Evolutionary conservation across 2,797 vertebrate genomes (phyloP).

Genomic region (Paedocypris micromegethes): DNA sequence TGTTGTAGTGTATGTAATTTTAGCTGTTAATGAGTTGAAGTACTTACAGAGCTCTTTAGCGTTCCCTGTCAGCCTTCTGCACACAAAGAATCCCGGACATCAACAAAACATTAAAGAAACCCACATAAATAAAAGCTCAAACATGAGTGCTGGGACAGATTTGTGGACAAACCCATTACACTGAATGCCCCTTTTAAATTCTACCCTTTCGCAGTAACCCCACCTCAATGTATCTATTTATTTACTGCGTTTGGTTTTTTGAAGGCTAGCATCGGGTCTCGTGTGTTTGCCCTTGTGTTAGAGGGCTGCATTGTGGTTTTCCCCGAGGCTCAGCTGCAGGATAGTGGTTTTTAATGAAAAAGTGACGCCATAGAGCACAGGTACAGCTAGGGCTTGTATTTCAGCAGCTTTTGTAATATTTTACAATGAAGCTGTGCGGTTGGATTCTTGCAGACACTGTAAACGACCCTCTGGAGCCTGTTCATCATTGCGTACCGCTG

Average conservation of each 20-base stretch:
- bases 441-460: constrained; percentile 57
- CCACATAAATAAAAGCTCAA: constrained; percentile 38
- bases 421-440: constrained; percentile 63
- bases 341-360: constrained; percentile 76
- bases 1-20: constrained; percentile 46
- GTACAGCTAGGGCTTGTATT: constrained; percentile 72
- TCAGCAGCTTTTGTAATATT: constrained; percentile 70
- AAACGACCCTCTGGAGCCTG: constrained; percentile 56
- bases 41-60: constrained; percentile 25
- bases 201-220: constrained; percentile 60
- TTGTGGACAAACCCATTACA: constrained; percentile 39
- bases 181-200: constrained; percentile 66
- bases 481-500: constrained; percentile 40
- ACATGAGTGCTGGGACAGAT: constrained; percentile 22
- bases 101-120: constrained; percentile 42
- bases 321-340: constrained; percentile 74
- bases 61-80: constrained; percentile 30
- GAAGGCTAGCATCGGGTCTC: constrained; percentile 68
- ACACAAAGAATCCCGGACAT: constrained; percentile 40
- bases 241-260: constrained; percentile 59
- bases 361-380: constrained; percentile 66
- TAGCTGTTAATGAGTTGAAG: constrained; percentile 33
- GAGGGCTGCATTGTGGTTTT: constrained; percentile 68
- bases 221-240: constrained; percentile 59
- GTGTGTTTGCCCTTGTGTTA: constrained; percentile 73